Conservation (phyloP, 1,140 invertebrate species). For the Phocides pigmalion region DNA sequence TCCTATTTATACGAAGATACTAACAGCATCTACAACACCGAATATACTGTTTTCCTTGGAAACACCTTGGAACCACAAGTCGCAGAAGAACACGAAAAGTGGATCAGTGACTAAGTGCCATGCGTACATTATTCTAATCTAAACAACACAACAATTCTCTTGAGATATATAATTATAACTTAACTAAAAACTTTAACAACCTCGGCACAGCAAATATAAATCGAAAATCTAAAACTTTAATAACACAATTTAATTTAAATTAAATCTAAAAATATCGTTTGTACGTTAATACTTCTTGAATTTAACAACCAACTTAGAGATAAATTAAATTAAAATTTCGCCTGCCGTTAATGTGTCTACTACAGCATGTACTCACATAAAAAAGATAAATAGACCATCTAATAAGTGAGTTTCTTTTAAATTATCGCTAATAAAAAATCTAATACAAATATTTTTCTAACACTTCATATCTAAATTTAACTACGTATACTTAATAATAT, state of each 20-base stretch:
- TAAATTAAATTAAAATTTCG: too few species aligned
- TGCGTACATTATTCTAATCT: not conserved
- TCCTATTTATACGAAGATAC: too few species aligned
- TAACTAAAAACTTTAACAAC: conserved; percentile 1
- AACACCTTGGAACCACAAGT: too few species aligned
- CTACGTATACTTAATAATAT: conserved; percentile 17
- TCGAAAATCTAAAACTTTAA: not conserved
- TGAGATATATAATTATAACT: not conserved
- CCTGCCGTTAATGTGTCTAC: not conserved
- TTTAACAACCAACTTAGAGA: conserved; percentile 10
- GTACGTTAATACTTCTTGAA: conserved; percentile 20
- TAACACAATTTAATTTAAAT: not conserved
- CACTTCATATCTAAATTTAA: conserved; percentile 21
- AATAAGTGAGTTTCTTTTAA: conserved; percentile 24
- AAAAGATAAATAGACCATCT: conserved; percentile 21
- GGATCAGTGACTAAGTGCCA: not conserved
- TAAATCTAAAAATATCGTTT: conserved; percentile 20
- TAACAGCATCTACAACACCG: not conserved
- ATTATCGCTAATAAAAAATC: conserved; percentile 22
- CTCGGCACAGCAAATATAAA: not conserved
- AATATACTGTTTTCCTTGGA: too few species aligned
- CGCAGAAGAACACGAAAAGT: too few species aligned
- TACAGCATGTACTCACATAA: not conserved
- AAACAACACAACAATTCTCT: not conserved
- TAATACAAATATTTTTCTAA: conserved; percentile 27